Percentiles rank a stretch among this genome's conserved stretches.
phyloP scores from a whole-genome alignment of 2,113 vertebrate species.

The Eudyptes chrysolophus region DNA sequence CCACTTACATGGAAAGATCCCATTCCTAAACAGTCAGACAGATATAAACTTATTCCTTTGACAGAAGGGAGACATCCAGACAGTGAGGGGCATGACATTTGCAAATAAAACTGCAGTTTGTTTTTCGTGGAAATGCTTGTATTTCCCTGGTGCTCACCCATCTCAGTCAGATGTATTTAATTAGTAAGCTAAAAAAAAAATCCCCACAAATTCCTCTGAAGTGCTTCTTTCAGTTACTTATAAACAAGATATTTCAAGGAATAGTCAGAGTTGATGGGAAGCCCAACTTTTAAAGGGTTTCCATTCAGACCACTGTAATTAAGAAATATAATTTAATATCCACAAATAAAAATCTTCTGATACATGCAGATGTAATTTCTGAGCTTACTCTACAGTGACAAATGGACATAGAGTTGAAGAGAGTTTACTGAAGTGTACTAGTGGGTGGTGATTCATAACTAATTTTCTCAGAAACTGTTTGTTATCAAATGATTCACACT shows the following conservation, averaged over 20 bases:
- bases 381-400: not conserved
- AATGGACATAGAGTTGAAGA: not conserved
- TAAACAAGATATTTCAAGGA: not conserved
- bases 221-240: not conserved
- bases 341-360: not conserved
- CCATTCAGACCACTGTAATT: not conserved
- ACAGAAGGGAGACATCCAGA: not conserved
- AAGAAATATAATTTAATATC: not conserved
- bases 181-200: not conserved
- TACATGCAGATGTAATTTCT: not conserved
- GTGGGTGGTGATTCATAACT: not conserved
- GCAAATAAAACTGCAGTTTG: not conserved
- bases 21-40: not conserved
- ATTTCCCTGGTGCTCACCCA: not conserved
- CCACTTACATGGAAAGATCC: not conserved
- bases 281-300: not conserved
- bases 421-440: not conserved
- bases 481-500: not conserved
- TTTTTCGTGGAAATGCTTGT: not conserved
- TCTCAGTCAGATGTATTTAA: not conserved
- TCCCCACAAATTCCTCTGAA: not conserved
- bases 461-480: not conserved
- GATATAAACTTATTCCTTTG: not conserved
- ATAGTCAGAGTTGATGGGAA: not conserved
- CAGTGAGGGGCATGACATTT: not conserved